Base-by-base conservation (phyloP, 64 coral and sea anemone species). In the Stylophora pistillata region DNA sequence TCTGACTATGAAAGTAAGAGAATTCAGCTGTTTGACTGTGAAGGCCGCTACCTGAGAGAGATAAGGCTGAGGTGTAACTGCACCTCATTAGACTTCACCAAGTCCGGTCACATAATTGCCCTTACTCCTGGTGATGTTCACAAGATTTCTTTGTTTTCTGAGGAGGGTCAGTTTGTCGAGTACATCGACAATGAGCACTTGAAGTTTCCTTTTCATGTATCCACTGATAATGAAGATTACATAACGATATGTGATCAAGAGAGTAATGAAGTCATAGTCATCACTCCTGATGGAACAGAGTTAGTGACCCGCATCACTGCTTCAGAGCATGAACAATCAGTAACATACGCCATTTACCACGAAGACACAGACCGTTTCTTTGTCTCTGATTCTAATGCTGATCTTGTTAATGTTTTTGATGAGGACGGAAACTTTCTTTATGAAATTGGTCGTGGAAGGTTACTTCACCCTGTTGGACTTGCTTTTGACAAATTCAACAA, bases 41-140 rank as follows among this genome's bases (percentile, higher is more conserved):
- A 88, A 59, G 86, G 86, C n/a, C 47, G 76, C 13, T 73, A 75
- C n/a, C 9, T 88, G 11, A 32, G 72, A 62, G 86, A 88, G 72
- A 74, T 88, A 58, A 7, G 9, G 21, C 17, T 30, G 0, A 33
- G 28, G 26, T 4, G 0, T 17, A 4, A 7, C 15, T 70, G 53
- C 5, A 27, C 1, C 11, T 21, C 71, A 34, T 27, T 72, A 15
- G 73, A 33, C 15, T 88, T 88, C 32, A 76, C 56, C 57, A 53
- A 76, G 34, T 73, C 58, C 13, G 58, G 60, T 58, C 59, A 75
- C 20, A 12, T 88, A 58, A 54, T 88, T n/a, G 37, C 29, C 31
- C 13, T 25, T 59, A n/a, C 26, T 26, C 20, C 32, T 15, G 16
- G 47, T 9, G 32, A 76, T 13, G 56, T 62, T 60, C 18, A 58